phyloP scores from a whole-genome alignment of 2,113 vertebrate genomes.

The Eubucco bourcierii region DNA sequence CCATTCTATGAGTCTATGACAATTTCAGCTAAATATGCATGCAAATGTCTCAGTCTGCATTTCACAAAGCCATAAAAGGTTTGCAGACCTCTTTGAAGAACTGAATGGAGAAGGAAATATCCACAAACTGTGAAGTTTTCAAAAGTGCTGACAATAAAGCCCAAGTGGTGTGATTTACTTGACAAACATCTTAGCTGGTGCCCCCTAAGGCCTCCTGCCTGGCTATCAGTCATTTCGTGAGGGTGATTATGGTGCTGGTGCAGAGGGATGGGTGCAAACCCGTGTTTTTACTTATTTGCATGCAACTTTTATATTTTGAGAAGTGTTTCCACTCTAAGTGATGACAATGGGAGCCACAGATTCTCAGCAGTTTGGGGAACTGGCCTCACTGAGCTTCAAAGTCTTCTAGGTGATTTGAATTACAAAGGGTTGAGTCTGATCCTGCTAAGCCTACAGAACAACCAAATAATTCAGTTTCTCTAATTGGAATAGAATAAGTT shows the following conservation, averaged over 20 bases:
- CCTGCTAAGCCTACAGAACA: background rate
- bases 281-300: constrained; percentile 22
- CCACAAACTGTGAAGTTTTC: background rate
- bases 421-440: background rate
- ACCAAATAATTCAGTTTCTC: background rate
- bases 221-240: constrained; percentile 7
- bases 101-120: background rate
- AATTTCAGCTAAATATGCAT: background rate
- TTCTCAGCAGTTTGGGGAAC: constrained; percentile 23
- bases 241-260: background rate
- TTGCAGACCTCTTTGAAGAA: background rate
- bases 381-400: background rate
- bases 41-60: background rate
- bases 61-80: background rate
- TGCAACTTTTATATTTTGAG: constrained; percentile 12
- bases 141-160: background rate
- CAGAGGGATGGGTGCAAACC: constrained; percentile 31
- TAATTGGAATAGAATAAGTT: background rate
- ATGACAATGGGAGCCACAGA: background rate
- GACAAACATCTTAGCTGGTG: background rate
- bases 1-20: too few relatives aligned
- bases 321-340: constrained; percentile 6
- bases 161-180: background rate
- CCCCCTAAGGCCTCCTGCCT: background rate
- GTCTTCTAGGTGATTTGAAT: background rate